These are phyloP conservation scores for Eledona agricola DNA, from an alignment of 2,888 invertebrate genomes.

Conservation along the genomic window DNA sequence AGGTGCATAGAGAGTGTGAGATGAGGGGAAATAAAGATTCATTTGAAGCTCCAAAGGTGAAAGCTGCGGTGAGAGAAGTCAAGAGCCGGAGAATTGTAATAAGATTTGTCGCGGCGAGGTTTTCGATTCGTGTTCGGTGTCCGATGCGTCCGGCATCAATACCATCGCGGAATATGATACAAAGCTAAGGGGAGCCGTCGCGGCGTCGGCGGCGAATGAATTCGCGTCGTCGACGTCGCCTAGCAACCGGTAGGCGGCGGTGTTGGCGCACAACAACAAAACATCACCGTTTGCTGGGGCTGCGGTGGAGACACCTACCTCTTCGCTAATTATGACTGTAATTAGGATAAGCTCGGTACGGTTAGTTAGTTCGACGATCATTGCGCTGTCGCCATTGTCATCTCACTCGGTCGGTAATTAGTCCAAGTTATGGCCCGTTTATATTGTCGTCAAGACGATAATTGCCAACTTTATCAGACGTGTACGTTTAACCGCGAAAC, in stretches of 20 bases:
- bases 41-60: too few species aligned
- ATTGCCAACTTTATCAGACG: conserved; percentile 58
- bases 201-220: conserved; percentile 49
- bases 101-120: too few species aligned
- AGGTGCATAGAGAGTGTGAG: too few species aligned
- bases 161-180: too few species aligned
- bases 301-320: conserved; percentile 49
- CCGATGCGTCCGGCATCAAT: too few species aligned
- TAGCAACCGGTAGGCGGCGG: conserved; percentile 48
- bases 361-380: conserved; percentile 56
- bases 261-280: conserved; percentile 55
- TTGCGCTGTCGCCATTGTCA: conserved; percentile 49
- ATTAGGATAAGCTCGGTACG: conserved; percentile 62
- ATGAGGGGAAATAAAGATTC: too few species aligned
- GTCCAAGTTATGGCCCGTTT: conserved; percentile 59
- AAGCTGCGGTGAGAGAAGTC: too few species aligned
- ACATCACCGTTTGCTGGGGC: conserved; percentile 49
- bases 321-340: conserved; percentile 61
- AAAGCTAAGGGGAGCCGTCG: too few species aligned
- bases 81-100: too few species aligned
- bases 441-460: conserved; percentile 60
- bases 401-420: conserved; percentile 55
- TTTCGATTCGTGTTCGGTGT: too few species aligned
- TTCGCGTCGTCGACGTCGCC: conserved; percentile 47
- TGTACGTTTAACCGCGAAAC: conserved; percentile 52